Evolutionary conservation across 2,888 invertebrate species (phyloP), one percentile per base, ranked within the genome.

Genomic region (Calephelis perditalis): DNA sequence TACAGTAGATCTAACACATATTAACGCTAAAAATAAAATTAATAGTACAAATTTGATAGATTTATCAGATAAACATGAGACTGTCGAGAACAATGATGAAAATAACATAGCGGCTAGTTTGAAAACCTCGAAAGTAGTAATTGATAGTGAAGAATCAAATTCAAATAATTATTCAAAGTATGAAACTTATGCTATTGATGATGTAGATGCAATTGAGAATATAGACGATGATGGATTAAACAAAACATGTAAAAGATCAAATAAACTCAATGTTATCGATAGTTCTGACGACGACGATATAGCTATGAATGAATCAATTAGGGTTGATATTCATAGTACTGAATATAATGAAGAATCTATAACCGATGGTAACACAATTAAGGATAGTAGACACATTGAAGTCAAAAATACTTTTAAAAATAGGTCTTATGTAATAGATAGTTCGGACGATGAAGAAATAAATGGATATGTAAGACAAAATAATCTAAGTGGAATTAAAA

Each of bases 371-470:
- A 15, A 9, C 9, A 11, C 40, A 5, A 15, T 54, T n/a, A 54
- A 59, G 5, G 35, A 52, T 44, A 45, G 26, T 11, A 11, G n/a
- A 9, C 5, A 9, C n/a, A 12, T 26, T 26, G 54, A 59, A 36
- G 12, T 43, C 49, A 36, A 57, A 10, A 57, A 46, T 26, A 60
- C 52, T 59, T 60, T 62, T 55, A 58, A 71, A 10, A 73, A 72
- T 44, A 73, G 61, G 64, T 68, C 70, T 37, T 69, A 75, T 68
- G 65, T 72, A 4, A 72, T 72, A 59, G 72, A 71, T 40, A 71
- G 71, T 70, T 75, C 76, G 36, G 75, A 75, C 60, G 74, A 73
- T 10, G 73, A 77, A 62, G 67, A 66, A 45, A 63, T 75, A 7
- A 75, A 73, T 63, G 66, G 75, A 64, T 66, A 73, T 58, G 63